Percentiles rank a stretch among this genome's conserved stretches.
phyloP scores from a whole-genome alignment of 2,113 vertebrate genomes.

The Myotis lucifugus region DNA sequence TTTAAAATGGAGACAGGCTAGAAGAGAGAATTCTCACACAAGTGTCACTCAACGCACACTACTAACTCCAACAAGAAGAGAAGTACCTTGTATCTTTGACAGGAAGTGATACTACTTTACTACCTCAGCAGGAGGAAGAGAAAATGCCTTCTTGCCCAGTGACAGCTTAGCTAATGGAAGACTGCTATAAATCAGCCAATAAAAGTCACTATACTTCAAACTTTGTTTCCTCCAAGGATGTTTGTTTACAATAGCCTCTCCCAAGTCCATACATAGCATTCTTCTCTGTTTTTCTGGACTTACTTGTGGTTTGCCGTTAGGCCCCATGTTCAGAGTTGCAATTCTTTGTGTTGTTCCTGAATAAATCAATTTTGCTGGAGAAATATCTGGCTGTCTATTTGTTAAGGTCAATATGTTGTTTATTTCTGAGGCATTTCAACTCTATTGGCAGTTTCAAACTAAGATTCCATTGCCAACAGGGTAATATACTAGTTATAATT shows the following conservation, averaged over 20 bases:
- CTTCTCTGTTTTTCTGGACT: background rate
- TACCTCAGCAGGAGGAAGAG: background rate
- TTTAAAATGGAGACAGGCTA: background rate
- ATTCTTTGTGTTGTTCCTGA: background rate
- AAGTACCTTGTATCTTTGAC: background rate
- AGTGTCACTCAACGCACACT: background rate
- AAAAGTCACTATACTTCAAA: background rate
- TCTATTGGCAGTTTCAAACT: background rate
- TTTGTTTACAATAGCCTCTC: background rate
- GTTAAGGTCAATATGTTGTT: background rate
- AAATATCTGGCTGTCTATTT: background rate
- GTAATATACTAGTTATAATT: background rate
- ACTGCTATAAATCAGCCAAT: background rate
- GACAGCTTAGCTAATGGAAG: background rate
- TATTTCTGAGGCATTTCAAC: slow-evolving; percentile 9
- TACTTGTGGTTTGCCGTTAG: background rate
- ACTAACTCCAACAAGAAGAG: background rate
- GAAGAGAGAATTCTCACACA: background rate
- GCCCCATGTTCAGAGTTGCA: background rate
- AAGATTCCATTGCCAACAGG: background rate
- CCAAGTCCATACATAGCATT: background rate
- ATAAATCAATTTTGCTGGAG: background rate
- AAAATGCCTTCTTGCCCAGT: background rate
- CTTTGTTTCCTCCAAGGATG: background rate
- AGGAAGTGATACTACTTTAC: background rate